A percentile compares a stretch with the other conserved stretches of the same genome.
phyloP scores from a whole-genome alignment of 2,113 vertebrate genomes.

The Ophiodon elongatus region DNA sequence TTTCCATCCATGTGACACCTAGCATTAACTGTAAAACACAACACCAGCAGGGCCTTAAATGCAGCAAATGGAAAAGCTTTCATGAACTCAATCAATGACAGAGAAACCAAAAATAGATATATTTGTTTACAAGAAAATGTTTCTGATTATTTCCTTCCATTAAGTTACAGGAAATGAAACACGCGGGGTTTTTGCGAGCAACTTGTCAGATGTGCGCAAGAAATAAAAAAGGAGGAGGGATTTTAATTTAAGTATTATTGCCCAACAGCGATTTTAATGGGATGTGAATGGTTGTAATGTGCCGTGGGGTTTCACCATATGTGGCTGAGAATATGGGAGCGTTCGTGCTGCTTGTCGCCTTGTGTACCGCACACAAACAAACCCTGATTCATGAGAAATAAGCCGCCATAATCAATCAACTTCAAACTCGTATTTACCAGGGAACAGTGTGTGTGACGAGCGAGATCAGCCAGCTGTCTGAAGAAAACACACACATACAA shows the following conservation, averaged over 20 bases:
- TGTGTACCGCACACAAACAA: slow-evolving; percentile 65
- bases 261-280: slow-evolving; percentile 50
- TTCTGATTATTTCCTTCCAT: not conserved
- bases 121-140: slow-evolving; percentile 17
- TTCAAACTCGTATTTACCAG: slow-evolving; percentile 66
- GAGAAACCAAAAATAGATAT: not conserved
- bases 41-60: not conserved
- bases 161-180: not conserved
- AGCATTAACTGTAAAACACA: not conserved
- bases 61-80: slow-evolving; percentile 16
- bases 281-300: slow-evolving; percentile 53
- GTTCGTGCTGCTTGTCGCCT: slow-evolving; percentile 7
- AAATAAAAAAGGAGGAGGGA: not conserved
- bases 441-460: slow-evolving; percentile 55
- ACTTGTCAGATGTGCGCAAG: not conserved
- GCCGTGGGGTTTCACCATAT: slow-evolving; percentile 57
- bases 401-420: slow-evolving; percentile 71
- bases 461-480: slow-evolving; percentile 67
- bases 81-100: not conserved
- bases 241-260: slow-evolving; percentile 30
- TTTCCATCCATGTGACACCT: not conserved
- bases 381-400: slow-evolving; percentile 61
- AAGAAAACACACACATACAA: slow-evolving; percentile 22
- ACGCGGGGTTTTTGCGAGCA: not conserved
- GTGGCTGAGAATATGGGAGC: slow-evolving; percentile 48